phyloP scores from a whole-genome alignment of 2,888 invertebrate genomes.

The Tolmerus cingulatus region DNA sequence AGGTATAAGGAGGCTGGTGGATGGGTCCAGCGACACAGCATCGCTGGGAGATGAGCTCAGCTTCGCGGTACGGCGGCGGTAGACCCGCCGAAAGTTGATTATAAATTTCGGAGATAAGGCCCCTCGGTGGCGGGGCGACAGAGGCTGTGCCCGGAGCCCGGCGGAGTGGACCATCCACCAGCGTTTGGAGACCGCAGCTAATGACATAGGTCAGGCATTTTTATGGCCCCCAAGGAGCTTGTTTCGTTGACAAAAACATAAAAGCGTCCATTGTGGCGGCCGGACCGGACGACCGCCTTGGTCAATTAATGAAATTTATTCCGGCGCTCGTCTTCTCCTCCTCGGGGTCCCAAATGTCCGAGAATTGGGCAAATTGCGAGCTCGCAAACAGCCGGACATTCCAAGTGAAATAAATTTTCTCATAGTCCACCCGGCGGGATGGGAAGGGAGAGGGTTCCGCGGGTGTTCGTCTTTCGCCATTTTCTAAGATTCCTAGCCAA shows the following conservation, averaged over 20 bases:
- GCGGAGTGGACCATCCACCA: background rate
- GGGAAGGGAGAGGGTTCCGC: background rate
- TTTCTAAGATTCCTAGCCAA: constrained; percentile 13
- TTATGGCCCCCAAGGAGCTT: constrained; percentile 15
- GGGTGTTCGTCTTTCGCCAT: background rate
- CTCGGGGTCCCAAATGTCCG: background rate
- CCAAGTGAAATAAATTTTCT: background rate
- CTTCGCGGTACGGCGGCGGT: background rate
- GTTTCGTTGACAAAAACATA: constrained; percentile 8
- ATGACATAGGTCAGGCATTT: constrained; percentile 39
- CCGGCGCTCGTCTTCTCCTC: background rate
- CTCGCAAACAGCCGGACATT: constrained; percentile 4
- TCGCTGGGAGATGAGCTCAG: background rate
- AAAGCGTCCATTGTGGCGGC: background rate
- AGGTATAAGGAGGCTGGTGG: constrained; percentile 15
- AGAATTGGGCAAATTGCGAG: background rate
- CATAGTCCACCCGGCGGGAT: background rate
- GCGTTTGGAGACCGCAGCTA: constrained; percentile 7
- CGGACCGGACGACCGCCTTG: background rate
- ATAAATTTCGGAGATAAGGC: constrained; percentile 16
- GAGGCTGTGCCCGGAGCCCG: background rate
- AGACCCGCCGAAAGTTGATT: background rate
- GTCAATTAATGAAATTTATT: constrained; percentile 31
- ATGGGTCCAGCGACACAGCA: background rate
- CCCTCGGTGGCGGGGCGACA: background rate